Base-by-base conservation (phyloP, 2,113 vertebrate species). In the Phocoena phocoena region DNA sequence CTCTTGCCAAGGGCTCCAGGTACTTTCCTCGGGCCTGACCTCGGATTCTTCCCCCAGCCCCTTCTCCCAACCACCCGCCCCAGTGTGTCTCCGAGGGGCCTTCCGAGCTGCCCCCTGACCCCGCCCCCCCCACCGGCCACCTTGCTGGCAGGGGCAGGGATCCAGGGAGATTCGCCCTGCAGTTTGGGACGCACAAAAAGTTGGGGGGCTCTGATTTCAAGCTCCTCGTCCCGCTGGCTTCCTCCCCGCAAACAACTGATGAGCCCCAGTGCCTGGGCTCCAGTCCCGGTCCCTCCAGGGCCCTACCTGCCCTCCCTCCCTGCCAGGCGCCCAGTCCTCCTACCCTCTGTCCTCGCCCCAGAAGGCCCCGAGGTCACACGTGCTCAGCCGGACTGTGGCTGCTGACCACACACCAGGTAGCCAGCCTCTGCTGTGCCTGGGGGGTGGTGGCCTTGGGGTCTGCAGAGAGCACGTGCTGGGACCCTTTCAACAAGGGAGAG, bases 61-160 rank as follows among this genome's bases (percentile, higher is more conserved):
- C 47, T 50, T 63, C 25, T 36, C 47, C 21, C 50, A 23, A 1
- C 1, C 11, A 6, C 31, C 86, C 23, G 53, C 33, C 41, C 38
- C 55, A 1, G 26, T 13, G 10, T 85, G 44, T 77, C 85, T 50
- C 14, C 1, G 4, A 67, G 62, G 63, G 53, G 47, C 31, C 38
- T 25, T 20, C 93, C 21, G 1, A 62, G 14, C 88, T 60, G 70
- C 23, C 81, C 88, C 81, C 74, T 53, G 13, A 47, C 23, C 68
- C 58, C 36, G 36, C 73, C 12, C 33, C 81, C 92, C 33, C 47
- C 4, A 17, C 80, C 92, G 33, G 53, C 4, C 20, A 90, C 92
- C 92, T 96, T 81, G 81, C 92, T 73, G 92, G 76, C 94, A 91
- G 92, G 80, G 70, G 26, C 82, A 63, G 38, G 68, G 67, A 77